A percentile compares a stretch with the other conserved stretches of the same genome.
Evolutionary conservation across 2,113 vertebrate genomes (phyloP).

Genomic region (Etia nguti): DNA sequence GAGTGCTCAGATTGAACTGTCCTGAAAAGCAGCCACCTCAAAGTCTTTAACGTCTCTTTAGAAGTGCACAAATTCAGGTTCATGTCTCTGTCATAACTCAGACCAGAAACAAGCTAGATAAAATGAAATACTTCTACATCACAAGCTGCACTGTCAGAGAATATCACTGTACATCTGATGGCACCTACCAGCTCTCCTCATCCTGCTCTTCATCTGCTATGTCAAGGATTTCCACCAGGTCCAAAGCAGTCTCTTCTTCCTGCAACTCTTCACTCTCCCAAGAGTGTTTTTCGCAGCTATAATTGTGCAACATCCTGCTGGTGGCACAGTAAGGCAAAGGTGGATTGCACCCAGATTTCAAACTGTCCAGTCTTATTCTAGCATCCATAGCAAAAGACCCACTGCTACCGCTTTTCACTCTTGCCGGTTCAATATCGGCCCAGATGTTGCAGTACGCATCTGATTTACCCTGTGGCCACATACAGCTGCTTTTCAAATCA

Average conservation of each 20-base stretch:
- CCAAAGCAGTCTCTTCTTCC: slow-evolving; percentile 48
- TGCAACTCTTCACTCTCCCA: slow-evolving; percentile 10
- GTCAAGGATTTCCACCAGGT: slow-evolving; percentile 76
- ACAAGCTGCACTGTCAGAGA: neutral
- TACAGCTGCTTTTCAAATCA: neutral
- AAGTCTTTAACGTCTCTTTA: neutral
- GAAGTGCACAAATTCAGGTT: neutral
- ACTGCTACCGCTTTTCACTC: neutral
- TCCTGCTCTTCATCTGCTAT: slow-evolving; percentile 64
- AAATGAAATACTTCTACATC: neutral
- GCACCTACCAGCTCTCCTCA: slow-evolving; percentile 77
- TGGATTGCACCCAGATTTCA: slow-evolving; percentile 41
- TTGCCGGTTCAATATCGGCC: neutral
- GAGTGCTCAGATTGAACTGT: neutral
- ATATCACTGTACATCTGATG: neutral
- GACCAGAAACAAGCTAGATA: neutral
- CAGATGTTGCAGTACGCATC: slow-evolving; percentile 1
- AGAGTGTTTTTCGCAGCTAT: neutral
- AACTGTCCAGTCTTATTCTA: slow-evolving; percentile 34
- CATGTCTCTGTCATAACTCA: neutral
- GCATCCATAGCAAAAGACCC: slow-evolving; percentile 47
- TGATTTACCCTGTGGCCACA: neutral
- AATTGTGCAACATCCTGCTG: neutral
- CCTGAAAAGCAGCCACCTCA: neutral
- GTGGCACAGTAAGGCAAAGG: neutral